Percentiles rank a stretch among this genome's conserved stretches.
These are phyloP conservation scores for Atherinosoma microstoma DNA, from an alignment of 2,797 vertebrate species.

Conservation along the genomic window DNA sequence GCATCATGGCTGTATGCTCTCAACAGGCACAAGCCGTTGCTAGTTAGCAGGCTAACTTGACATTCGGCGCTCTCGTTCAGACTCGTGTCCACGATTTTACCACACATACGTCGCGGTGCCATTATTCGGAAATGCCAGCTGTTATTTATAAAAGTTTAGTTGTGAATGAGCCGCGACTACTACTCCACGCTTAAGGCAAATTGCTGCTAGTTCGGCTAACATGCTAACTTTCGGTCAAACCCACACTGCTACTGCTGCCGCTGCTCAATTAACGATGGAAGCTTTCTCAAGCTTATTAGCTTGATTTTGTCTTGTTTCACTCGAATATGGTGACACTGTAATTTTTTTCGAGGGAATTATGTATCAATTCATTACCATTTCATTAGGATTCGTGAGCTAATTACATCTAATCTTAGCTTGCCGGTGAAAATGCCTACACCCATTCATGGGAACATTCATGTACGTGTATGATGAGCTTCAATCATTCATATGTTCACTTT, in stretches of 20 bases:
- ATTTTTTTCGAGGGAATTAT: not conserved
- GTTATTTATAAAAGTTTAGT: not conserved
- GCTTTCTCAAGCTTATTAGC: conserved; percentile 15
- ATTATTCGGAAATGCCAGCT: not conserved
- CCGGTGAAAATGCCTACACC: conserved; percentile 48
- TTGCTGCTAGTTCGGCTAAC: conserved; percentile 64
- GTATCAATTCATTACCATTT: not conserved
- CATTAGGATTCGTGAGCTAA: not conserved
- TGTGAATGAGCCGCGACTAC: conserved; percentile 16
- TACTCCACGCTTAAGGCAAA: conserved; percentile 38
- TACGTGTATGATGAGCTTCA: not conserved
- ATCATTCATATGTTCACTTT: not conserved
- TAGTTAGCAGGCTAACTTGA: conserved; percentile 68
- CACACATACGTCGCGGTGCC: not conserved
- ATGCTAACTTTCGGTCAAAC: conserved; percentile 70
- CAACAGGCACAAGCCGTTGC: conserved; percentile 58
- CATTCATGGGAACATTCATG: conserved; percentile 30
- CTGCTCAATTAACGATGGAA: conserved; percentile 36
- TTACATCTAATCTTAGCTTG: conserved; percentile 30
- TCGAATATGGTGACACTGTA: not conserved
- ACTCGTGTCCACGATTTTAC: not conserved
- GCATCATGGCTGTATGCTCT: conserved; percentile 83
- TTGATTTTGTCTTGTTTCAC: not conserved
- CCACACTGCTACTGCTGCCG: conserved; percentile 22
- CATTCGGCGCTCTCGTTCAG: not conserved